Evolutionary conservation across 2,797 vertebrate genomes (phyloP).

Genomic region (Fistularia commersonii): DNA sequence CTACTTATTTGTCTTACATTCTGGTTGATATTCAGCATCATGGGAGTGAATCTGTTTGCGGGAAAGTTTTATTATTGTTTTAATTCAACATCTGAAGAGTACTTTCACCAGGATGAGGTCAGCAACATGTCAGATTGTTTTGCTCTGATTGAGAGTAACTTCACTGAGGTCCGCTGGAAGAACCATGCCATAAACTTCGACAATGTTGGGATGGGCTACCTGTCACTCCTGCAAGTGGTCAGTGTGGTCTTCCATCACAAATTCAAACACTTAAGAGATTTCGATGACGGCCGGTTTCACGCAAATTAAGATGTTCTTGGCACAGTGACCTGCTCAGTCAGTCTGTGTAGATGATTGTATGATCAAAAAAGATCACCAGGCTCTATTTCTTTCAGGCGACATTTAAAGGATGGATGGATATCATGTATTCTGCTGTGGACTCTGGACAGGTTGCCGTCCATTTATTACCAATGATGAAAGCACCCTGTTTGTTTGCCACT

Average conservation of each 20-base stretch:
- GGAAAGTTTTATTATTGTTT: conserved; percentile 89
- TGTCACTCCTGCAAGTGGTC: conserved; percentile 94
- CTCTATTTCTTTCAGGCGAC: conserved; percentile 59
- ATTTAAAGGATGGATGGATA: conserved; percentile 80
- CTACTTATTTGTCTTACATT: conserved; percentile 93
- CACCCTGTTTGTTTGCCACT: background rate
- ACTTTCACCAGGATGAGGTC: conserved; percentile 52
- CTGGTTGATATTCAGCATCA: conserved; percentile 97
- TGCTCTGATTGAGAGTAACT: conserved; percentile 46
- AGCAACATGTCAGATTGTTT: conserved; percentile 85
- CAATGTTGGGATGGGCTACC: conserved; percentile 92
- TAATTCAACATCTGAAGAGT: conserved; percentile 78
- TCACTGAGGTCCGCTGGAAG: conserved; percentile 79
- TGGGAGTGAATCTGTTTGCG: conserved; percentile 94
- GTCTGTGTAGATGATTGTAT: background rate
- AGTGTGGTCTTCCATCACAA: conserved; percentile 36
- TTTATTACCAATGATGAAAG: background rate
- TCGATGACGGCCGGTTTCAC: no score
- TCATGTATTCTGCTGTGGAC: conserved; percentile 77
- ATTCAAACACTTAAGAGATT: no score
- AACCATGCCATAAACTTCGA: conserved; percentile 90
- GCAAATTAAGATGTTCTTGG: no score
- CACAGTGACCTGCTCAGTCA: no score
- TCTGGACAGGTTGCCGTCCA: conserved; percentile 59
- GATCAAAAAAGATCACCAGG: no score